Base-by-base conservation (phyloP, 1,140 invertebrate genomes). In the Hycleus phaleratus region DNA sequence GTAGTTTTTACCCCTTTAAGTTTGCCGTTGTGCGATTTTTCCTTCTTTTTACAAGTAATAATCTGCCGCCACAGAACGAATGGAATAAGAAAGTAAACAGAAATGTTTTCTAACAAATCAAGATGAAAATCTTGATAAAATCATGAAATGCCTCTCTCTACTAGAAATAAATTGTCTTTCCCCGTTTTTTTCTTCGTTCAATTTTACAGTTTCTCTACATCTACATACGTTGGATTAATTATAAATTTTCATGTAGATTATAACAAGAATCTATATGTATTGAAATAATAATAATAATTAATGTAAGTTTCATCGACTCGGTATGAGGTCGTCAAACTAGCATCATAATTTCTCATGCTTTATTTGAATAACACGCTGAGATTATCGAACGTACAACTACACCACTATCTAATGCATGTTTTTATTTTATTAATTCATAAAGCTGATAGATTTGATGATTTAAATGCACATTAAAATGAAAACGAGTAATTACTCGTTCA, bases 1-100 rank as follows among this genome's bases (percentile, higher is more conserved):
- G 58, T 57, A 58, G 64, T 66, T 66, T 66, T 66, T 66, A 63
- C 60, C 62, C 59, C 58, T 56, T 58, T 55, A 53, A 52, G 49
- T 56, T 45, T 59, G 25, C 46, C 40, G 32, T 32, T 32, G 32
- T 32, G 64, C 59, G 61, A 66, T 66, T 66, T 59, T 58, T 58
- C 46, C 54, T 9, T 26, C 25, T 43, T 32, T 48, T 46, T 39
- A 4, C 18, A 18, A 18, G 1, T 32, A 7, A 5, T 32, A 32
- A 7, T 4, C 12, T 45, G 10, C 40, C 42, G 61, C 55, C 60
- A 49, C 5, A 32, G 50, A 52, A 40, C 11, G 18, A 42, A 40
- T 25, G 5, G 11, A 18, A 18, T 12, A 52, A 11, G 42, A 53
- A 25, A 32, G 51, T 38, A 53, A 53, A 53, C 43, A 53, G 42